Conservation (phyloP, 2,113 vertebrate species). For the Echinops telfairi region DNA sequence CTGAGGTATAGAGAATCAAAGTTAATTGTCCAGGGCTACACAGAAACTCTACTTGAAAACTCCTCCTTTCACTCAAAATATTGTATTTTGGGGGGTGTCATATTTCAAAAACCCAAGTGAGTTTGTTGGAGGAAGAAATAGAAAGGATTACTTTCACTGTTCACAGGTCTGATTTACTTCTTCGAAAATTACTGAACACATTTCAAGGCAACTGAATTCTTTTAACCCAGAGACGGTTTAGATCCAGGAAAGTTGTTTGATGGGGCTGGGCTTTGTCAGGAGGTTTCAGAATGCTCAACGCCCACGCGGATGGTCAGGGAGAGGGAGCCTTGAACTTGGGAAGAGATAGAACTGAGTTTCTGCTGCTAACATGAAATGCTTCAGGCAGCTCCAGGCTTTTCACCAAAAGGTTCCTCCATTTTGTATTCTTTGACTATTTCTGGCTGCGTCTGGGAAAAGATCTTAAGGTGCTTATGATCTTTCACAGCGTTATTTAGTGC, state of each 20-base stretch:
- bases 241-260: background rate
- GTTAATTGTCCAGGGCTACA: background rate
- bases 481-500: conserved; percentile 62
- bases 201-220: background rate
- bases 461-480: conserved; percentile 74
- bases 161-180: background rate
- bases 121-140: too few relatives aligned
- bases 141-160: background rate
- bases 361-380: conserved; percentile 33
- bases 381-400: background rate
- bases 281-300: background rate
- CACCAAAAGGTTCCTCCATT: conserved; percentile 36
- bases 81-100: too few relatives aligned
- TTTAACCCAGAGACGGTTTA: background rate
- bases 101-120: background rate
- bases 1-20: background rate
- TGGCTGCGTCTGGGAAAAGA: conserved; percentile 66
- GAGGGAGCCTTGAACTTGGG: background rate
- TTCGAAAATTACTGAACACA: background rate
- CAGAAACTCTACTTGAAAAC: background rate
- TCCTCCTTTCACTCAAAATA: background rate
- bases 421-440: conserved; percentile 72
- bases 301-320: background rate
- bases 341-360: background rate
- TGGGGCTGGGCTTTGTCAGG: background rate